phyloP scores from a whole-genome alignment of 1,140 invertebrate genomes.

The Orchestia grillus region DNA sequence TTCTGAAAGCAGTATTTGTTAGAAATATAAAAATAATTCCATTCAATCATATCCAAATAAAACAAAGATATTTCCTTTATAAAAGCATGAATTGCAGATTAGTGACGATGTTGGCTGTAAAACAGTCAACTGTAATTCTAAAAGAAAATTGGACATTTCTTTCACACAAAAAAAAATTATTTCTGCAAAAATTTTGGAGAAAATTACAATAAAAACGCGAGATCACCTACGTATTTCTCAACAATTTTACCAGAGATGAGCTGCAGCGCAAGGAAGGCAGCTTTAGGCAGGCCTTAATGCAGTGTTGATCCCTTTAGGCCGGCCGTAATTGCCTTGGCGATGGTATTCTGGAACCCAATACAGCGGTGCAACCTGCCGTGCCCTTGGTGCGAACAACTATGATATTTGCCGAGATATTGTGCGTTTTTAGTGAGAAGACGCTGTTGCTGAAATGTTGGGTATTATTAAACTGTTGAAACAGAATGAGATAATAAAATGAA shows the following conservation, averaged over 20 bases:
- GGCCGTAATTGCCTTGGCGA: neutral
- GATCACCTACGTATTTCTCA: neutral
- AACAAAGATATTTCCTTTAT: no score
- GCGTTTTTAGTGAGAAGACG: neutral
- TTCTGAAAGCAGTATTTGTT: no score
- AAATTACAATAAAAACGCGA: neutral
- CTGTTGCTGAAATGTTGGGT: neutral
- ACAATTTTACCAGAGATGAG: neutral
- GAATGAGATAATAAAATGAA: neutral
- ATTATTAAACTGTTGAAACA: neutral
- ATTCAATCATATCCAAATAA: no score
- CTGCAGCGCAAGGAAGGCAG: neutral
- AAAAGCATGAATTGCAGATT: no score
- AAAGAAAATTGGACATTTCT: neutral
- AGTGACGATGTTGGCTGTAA: no score
- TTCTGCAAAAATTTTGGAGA: neutral
- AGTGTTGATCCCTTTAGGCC: neutral
- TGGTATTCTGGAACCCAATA: neutral
- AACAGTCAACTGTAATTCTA: neutral
- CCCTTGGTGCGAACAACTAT: neutral
- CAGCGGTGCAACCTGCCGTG: neutral
- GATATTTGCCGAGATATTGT: neutral
- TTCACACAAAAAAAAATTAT: neutral
- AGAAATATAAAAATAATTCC: no score
- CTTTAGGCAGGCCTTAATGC: constrained; percentile 6